These are phyloP conservation scores for Struthio camelus DNA, from an alignment of 2,113 vertebrate species.

Conservation along the genomic window DNA sequence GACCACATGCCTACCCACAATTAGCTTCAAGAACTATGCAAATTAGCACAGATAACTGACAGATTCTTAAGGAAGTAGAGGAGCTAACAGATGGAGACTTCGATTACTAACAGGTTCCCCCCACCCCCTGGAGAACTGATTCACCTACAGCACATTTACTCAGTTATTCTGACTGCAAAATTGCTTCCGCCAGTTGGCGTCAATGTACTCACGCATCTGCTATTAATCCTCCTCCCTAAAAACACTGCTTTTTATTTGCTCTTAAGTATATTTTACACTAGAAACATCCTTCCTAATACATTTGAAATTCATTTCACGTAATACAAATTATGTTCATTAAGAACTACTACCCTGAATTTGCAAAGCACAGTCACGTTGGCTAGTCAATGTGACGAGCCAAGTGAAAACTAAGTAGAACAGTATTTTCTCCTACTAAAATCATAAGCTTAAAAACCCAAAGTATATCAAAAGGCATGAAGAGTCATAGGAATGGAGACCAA, in stretches of 20 bases:
- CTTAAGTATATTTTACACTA: neutral
- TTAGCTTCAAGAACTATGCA: neutral
- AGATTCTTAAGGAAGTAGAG: neutral
- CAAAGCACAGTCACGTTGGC: neutral
- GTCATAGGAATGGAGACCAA: neutral
- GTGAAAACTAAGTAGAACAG: neutral
- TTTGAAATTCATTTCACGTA: neutral
- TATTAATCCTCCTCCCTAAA: neutral
- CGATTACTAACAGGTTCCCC: neutral
- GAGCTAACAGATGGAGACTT: neutral
- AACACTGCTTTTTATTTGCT: neutral
- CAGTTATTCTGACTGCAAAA: neutral
- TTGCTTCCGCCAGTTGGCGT: neutral
- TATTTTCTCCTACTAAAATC: neutral
- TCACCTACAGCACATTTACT: neutral
- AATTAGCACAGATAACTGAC: neutral
- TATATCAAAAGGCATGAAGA: neutral
- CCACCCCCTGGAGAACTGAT: neutral
- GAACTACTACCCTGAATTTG: neutral
- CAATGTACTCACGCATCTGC: neutral
- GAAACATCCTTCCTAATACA: neutral
- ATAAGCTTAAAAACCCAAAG: neutral
- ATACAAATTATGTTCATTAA: neutral
- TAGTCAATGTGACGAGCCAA: neutral
- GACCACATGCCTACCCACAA: fast-evolving